phyloP scores from a whole-genome alignment of 1,140 invertebrate species.

The Reticulitermes speratus region DNA sequence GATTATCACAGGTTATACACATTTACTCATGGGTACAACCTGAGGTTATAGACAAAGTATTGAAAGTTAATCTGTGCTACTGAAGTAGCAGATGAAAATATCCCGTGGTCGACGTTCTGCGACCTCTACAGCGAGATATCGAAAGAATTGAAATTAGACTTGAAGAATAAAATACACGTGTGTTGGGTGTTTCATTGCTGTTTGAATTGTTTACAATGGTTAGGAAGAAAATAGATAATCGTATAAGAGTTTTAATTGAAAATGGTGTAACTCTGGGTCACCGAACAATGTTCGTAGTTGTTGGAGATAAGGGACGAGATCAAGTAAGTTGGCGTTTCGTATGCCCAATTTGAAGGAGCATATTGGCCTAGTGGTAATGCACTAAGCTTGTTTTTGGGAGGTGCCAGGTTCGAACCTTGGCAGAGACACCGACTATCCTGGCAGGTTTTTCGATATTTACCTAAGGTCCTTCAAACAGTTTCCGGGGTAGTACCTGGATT shows the following conservation, averaged over 20 bases:
- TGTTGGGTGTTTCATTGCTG: neutral
- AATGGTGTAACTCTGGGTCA: conserved; percentile 90
- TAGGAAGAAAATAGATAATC: conserved; percentile 95
- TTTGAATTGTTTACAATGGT: conserved; percentile 60
- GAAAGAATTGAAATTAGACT: neutral
- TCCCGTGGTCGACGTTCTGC: too few relatives aligned
- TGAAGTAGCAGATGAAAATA: too few relatives aligned
- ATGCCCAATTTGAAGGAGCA: neutral
- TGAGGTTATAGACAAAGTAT: neutral
- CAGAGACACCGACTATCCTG: too few relatives aligned
- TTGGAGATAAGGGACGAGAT: conserved; percentile 95
- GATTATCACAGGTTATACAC: too few relatives aligned
- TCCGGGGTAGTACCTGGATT: too few relatives aligned
- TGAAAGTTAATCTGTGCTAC: neutral
- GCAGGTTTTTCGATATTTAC: conserved; percentile 24
- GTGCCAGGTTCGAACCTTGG: too few relatives aligned
- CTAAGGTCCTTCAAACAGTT: too few relatives aligned
- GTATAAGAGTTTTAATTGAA: conserved; percentile 93
- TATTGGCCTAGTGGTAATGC: too few relatives aligned
- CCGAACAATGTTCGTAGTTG: conserved; percentile 89
- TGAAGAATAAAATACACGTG: neutral
- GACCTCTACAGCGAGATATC: neutral
- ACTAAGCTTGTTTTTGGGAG: too few relatives aligned
- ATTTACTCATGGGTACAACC: too few relatives aligned
- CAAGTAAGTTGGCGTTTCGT: conserved; percentile 63